Evolutionary conservation across 2,113 vertebrate species (phyloP), one percentile per base, ranked within the genome.

Genomic region (Nerophis ophidion): DNA sequence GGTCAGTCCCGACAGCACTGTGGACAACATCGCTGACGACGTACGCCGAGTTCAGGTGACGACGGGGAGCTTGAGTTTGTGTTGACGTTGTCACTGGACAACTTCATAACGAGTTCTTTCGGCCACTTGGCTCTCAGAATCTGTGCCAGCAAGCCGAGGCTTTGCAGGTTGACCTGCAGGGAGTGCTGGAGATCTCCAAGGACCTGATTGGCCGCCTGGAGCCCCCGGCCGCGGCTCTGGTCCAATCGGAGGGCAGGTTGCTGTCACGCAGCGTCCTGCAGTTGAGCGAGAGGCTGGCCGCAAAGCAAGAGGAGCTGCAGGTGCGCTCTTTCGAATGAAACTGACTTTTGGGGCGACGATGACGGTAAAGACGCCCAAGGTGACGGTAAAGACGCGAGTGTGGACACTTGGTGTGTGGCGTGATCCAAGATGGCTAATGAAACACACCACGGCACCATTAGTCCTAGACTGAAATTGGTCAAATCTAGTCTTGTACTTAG

Each of bases 271-370:
- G 84, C 15, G 79, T 89, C 49, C 68, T 82, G 46, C 89, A 84
- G 80, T 75, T 94, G 76, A 80, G 90, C 59, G 85, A 84, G 72
- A 81, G 71, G 38, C 70, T 94, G 36, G 75, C 77, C 19, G 64
- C 54, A 66, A 93, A 88, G 68, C 68, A 82, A 63, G 65, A 76
- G 36, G 88, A 91, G 34, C 84, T 93, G 61, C 86, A 93, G 93
- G 96, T 97, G 74, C 5, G 6, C 5, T 3, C 6, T 50, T 2
- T 9, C 70, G 36, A 56, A 62, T 71, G 57, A 50, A 61, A 3
- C 6, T 9, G 8, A 9, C 5, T 19, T 49, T 5, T 26, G 2
- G 26, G 26, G 26, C 26, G 26, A 26, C 26, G 26, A 26, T 26
- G 26, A 26, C 26, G 26, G 3, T 26, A 3, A 26, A 26, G 26